These are phyloP conservation scores for Podotricha telesiphe DNA, from an alignment of 2,888 invertebrate species.

Conservation along the genomic window DNA sequence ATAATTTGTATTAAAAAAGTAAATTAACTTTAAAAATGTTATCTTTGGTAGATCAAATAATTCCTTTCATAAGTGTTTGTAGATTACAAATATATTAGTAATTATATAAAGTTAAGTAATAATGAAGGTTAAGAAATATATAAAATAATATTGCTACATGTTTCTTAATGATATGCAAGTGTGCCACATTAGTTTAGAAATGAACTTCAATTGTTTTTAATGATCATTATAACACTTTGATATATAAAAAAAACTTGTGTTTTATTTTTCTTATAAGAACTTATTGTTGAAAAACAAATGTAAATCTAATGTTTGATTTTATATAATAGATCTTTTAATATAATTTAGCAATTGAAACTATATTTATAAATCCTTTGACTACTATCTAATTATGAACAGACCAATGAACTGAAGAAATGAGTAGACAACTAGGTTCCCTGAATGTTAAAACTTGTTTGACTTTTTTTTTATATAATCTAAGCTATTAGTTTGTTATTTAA, in stretches of 20 bases:
- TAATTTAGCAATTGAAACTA: not conserved
- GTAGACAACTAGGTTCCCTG: not conserved
- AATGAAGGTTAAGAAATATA: slow-evolving; percentile 3
- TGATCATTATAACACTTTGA: not conserved
- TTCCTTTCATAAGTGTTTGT: not conserved
- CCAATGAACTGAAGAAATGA: slow-evolving; percentile 3
- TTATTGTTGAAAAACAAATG: not conserved
- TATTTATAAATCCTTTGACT: slow-evolving; percentile 13
- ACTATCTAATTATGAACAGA: not conserved
- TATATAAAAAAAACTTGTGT: not conserved
- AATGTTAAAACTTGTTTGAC: slow-evolving; percentile 3
- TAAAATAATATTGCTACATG: slow-evolving; percentile 9
- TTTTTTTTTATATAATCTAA: not conserved
- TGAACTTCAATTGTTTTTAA: slow-evolving; percentile 7
- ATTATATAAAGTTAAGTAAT: slow-evolving; percentile 12
- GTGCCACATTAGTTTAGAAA: not conserved
- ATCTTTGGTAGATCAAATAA: not conserved
- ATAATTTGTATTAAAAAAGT: not conserved
- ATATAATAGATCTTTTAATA: slow-evolving; percentile 6
- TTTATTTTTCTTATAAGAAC: slow-evolving; percentile 1
- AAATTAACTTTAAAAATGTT: not conserved
- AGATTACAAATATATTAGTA: slow-evolving; percentile 8
- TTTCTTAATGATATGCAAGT: slow-evolving; percentile 16
- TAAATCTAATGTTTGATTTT: not conserved
- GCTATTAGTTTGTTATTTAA: not conserved